Base-by-base conservation (phyloP, 2,888 invertebrate species). In the Leptothorax acervorum region DNA sequence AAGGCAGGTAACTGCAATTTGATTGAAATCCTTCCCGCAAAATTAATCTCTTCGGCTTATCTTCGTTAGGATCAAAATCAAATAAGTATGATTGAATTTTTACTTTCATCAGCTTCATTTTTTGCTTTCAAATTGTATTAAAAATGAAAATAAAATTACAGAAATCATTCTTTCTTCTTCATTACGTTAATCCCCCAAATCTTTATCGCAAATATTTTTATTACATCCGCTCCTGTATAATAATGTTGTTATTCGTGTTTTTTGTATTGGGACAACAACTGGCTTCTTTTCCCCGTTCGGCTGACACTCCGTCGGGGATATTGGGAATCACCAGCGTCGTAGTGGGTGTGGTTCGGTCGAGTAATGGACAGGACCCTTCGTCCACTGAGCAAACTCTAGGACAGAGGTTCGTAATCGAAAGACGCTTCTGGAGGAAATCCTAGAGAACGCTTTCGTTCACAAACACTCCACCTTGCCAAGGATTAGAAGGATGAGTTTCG, bases 351-450 rank as follows among this genome's bases (percentile, higher is more conserved):
- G 83, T 75, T 62, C 28, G 45, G 35, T 42, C 82, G 78, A 55
- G 85, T 90, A 90, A 90, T 86, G 89, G 90, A 90, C 90, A 88
- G 84, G 71, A 86, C 82, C 89, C 82, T 90, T 85, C 85, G 86
- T 83, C 74, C 83, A 85, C 85, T 89, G 89, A 88, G 86, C 88
- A 90, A 90, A 90, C 90, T 83, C 74, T 45, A 51, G 88, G 85
- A 90, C 88, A 89, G 88, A 82, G 71, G 83, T 82, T 85, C 85
- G 85, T 89, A 90, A 90, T 90, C 89, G 89, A 90, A 88, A 89
- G 90, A 86, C 85, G 76, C 71, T 70, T 62, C 76, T 60, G 84
- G 82, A 66, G 63, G 89, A 90, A 86, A 86, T 90, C 89, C 82
- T 87, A 74, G 71, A 88, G 89, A 74, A 87, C 35, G 74, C 86